Evolutionary conservation across 2,888 invertebrate genomes (phyloP).

Genomic region (Trissolcus brochymenae): DNA sequence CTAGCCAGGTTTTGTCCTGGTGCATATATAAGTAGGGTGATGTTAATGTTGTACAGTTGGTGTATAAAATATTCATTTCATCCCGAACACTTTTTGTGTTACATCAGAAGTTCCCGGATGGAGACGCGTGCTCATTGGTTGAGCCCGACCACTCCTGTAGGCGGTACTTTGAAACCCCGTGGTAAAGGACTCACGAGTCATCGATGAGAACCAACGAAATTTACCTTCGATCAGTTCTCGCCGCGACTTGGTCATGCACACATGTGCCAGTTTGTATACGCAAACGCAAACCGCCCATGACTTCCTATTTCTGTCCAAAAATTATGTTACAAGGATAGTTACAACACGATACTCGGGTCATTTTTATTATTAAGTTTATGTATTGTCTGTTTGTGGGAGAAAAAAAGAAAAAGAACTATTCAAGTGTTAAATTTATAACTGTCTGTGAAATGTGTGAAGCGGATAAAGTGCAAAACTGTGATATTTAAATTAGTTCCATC

Average conservation of each 20-base stretch:
- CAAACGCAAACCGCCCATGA: slow-evolving; percentile 19
- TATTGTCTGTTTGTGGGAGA: not conserved
- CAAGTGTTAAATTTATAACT: not conserved
- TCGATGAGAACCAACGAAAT: slow-evolving; percentile 58
- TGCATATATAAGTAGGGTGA: too few relatives aligned
- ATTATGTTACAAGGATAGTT: not conserved
- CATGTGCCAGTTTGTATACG: slow-evolving; percentile 57
- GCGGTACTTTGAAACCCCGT: slow-evolving; percentile 63
- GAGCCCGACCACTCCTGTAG: slow-evolving; percentile 68
- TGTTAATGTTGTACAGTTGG: too few relatives aligned
- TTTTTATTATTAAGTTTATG: not conserved
- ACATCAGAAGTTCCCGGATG: too few relatives aligned
- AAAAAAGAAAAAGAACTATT: not conserved
- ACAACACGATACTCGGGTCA: not conserved
- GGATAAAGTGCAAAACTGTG: slow-evolving; percentile 26
- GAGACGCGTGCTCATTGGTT: slow-evolving; percentile 63
- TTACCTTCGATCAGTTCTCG: slow-evolving; percentile 67
- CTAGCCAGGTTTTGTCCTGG: too few relatives aligned
- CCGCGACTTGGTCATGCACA: slow-evolving; percentile 69
- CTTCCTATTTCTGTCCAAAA: not conserved
- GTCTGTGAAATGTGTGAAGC: slow-evolving; percentile 15
- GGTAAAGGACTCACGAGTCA: slow-evolving; percentile 55
- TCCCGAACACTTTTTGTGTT: too few relatives aligned
- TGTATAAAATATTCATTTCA: too few relatives aligned
- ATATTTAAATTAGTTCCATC: slow-evolving; percentile 17